Evolutionary conservation across 2,888 invertebrate genomes (phyloP), one percentile per base, ranked within the genome.

Genomic region (Cerceris rybyensis): DNA sequence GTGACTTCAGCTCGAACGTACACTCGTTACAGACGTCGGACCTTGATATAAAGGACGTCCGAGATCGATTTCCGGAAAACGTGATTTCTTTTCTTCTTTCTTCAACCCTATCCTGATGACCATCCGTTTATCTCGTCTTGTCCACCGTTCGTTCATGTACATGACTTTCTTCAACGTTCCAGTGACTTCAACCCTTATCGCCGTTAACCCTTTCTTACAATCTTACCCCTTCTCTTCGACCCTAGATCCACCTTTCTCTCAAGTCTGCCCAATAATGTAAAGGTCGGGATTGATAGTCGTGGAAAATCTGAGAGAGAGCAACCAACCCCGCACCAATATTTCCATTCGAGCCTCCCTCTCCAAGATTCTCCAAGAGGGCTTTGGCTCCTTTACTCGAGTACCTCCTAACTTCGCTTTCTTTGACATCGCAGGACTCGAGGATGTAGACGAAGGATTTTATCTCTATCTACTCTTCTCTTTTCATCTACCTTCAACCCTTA

Each of bases 11-110:
- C 46, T 46, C 67, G 64, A 70, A 70, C 58, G 50, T 54, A 17
- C 67, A 67, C 74, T 80, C 78, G 70, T 82, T 78, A 81, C 55
- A 57, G n/a, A 42, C 72, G 75, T 66, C 81, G 66, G 72, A 67
- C 63, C 52, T 39, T 50, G 58, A 78, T 60, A 73, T 75, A 75
- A 81, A 74, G 58, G 66, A 75, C 46, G 61, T 78, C 72, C 71
- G 52, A 55, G 57, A 70, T 79, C 73, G 16, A 66, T 68, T 54
- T 65, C 14, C 49, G 46, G 63, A 61, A 68, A 82, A 74, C 57
- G 64, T 71, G 73, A 79, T 65, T 60, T 70, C 68, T 57, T 46
- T 13, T 63, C 46, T 58, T 71, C 61, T 8, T 16, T 57, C 16
- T 60, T 41, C 14, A 43, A 58, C 57, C 55, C 41, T 50, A 16